A percentile compares a stretch with the other conserved stretches of the same genome.
These are phyloP conservation scores for Musca vetustissima DNA, from an alignment of 1,140 invertebrate species.

Conservation along the genomic window DNA sequence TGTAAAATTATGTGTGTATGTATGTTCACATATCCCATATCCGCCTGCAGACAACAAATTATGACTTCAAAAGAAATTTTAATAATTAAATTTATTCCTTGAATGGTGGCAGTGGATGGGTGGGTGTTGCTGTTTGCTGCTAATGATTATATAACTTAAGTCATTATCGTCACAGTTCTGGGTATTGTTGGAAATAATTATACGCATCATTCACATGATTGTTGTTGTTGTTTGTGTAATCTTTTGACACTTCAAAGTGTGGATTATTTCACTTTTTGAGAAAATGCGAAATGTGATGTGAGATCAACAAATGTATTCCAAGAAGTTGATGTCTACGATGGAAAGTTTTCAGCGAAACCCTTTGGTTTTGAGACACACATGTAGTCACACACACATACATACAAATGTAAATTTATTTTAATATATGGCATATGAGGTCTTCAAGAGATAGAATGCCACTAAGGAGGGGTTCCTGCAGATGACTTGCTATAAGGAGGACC, in stretches of 20 bases:
- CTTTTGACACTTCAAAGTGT: constrained; percentile 26
- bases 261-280: constrained; percentile 14
- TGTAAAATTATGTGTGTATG: background rate
- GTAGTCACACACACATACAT: no score
- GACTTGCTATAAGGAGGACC: no score
- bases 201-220: constrained; percentile 15
- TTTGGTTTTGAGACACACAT: no score
- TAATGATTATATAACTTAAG: background rate
- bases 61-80: constrained; percentile 10
- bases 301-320: no score
- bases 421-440: no score
- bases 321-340: no score
- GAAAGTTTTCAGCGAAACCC: no score
- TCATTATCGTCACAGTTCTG: background rate
- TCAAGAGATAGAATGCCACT: no score
- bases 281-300: no score
- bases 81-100: constrained; percentile 11
- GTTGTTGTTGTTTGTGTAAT: no score
- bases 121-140: background rate
- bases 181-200: background rate
- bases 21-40: constrained; percentile 24
- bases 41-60: constrained; percentile 17
- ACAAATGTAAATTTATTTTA: no score
- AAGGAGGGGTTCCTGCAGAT: no score
- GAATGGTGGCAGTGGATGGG: background rate